A percentile compares a stretch with the other conserved stretches of the same genome.
Evolutionary conservation across 37 sponge, comb jelly and placozoan species (phyloP).

Genomic region (Beroe forskalii): DNA sequence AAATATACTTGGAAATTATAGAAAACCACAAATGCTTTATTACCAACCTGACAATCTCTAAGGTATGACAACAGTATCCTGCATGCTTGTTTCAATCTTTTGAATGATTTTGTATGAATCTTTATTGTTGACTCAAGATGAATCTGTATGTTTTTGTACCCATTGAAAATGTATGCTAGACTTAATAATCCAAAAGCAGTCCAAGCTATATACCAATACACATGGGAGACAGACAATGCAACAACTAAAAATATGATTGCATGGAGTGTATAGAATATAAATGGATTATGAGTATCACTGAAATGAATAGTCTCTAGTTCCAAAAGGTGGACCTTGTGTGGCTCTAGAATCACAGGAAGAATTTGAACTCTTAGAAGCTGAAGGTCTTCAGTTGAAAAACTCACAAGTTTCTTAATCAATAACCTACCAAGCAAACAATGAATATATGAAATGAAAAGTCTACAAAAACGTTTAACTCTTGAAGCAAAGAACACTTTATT

Average conservation of each 20-base stretch:
- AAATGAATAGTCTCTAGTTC: background rate
- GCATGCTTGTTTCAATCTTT: slow-evolving; percentile 5
- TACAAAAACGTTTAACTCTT: too few relatives aligned
- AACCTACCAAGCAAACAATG: background rate
- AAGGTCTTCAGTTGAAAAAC: background rate
- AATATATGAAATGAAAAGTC: background rate
- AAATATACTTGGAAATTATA: too few relatives aligned
- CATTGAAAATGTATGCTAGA: background rate
- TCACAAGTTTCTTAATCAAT: background rate
- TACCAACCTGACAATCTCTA: slow-evolving; percentile 47
- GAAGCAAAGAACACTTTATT: background rate
- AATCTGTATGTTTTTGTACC: background rate
- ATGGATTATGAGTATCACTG: background rate
- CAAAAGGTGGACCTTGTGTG: background rate
- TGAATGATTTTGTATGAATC: background rate
- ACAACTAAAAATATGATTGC: background rate
- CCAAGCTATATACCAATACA: background rate
- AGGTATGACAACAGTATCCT: background rate
- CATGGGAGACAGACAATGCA: background rate
- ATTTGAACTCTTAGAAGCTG: background rate
- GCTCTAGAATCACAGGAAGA: background rate
- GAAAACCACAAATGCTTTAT: too few relatives aligned
- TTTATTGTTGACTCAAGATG: background rate
- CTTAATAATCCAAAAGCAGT: background rate
- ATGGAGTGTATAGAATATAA: background rate